A percentile compares a stretch with the other conserved stretches of the same genome.
phyloP scores from a whole-genome alignment of 2,888 invertebrate species.

The Drosophila anceps region DNA sequence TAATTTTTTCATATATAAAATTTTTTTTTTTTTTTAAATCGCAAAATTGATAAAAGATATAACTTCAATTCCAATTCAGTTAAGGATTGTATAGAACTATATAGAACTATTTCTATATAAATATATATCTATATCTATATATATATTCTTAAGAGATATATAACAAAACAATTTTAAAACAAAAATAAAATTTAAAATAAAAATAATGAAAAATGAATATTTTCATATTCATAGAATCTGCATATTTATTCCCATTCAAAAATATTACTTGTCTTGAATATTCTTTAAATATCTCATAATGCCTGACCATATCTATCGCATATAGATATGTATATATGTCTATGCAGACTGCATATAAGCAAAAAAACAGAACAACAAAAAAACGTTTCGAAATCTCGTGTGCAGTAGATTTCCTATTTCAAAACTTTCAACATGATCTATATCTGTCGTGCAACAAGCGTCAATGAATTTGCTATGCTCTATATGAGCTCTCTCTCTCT shows the following conservation, averaged over 20 bases:
- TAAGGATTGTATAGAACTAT: no score
- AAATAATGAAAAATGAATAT: neutral
- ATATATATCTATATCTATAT: no score
- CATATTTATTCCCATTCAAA: no score
- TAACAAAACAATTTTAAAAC: no score
- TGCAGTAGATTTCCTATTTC: constrained; percentile 10
- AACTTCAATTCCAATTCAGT: no score
- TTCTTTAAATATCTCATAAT: neutral
- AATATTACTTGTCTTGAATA: neutral
- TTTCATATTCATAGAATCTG: neutral
- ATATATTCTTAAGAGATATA: no score
- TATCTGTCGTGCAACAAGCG: constrained; percentile 6
- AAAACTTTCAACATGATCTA: neutral
- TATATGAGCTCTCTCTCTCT: neutral
- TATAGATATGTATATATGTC: neutral
- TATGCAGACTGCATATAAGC: neutral
- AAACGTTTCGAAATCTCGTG: neutral
- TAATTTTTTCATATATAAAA: no score
- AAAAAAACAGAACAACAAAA: neutral
- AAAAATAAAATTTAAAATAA: no score
- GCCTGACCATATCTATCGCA: neutral
- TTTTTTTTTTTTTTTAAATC: no score
- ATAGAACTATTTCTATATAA: no score
- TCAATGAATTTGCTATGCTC: constrained; percentile 15
- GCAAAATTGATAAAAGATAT: no score